Evolutionary conservation across 2,888 invertebrate genomes (phyloP), one percentile per base, ranked within the genome.

Genomic region (Brachyopa scutellaris): DNA sequence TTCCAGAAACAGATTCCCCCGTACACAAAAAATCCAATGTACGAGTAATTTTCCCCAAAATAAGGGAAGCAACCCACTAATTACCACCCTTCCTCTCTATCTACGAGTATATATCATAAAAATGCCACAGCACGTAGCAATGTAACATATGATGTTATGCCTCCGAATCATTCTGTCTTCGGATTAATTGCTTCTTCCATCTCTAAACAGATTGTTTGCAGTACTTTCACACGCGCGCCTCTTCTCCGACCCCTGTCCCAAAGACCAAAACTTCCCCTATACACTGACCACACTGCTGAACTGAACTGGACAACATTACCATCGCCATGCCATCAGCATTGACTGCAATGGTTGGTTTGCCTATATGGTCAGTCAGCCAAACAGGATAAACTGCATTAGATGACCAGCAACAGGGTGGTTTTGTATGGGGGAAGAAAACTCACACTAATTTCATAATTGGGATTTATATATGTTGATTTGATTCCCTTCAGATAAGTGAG

Each of bases 381-480:
- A 70, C 38, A 77, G 55, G 55, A 62, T 62, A 61, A 76, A 55
- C 76, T 76, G 69, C 69, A 62, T 61, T 61, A 31, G 61, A 53
- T 38, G 69, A 55, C 53, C 77, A 70, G 47, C 61, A 69, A 53
- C 59, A 66, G 72, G 47, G 33, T 21, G 33, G 17, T 6, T 19
- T 29, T 57, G 3, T 21, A 40, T 11, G 26, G 42, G 13, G 7
- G n/a, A n/a, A n/a, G n/a, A 49, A 33, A 33, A 55, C 53, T 62
- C n/a, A 42, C 57, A 38, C 67, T 79, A 42, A 79, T 79, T 79
- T 79, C 74, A 73, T 79, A 79, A 79, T 79, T 74, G 79, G 66
- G 45, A 79, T 79, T 61, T 57, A 73, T 73, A 49, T 21, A 38
- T 29, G 57, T 33, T 64, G 55, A 64, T 59, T 61, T 61, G 42